Base-by-base conservation (phyloP, 2,888 invertebrate genomes). In the Cryptosula pallasiana region DNA sequence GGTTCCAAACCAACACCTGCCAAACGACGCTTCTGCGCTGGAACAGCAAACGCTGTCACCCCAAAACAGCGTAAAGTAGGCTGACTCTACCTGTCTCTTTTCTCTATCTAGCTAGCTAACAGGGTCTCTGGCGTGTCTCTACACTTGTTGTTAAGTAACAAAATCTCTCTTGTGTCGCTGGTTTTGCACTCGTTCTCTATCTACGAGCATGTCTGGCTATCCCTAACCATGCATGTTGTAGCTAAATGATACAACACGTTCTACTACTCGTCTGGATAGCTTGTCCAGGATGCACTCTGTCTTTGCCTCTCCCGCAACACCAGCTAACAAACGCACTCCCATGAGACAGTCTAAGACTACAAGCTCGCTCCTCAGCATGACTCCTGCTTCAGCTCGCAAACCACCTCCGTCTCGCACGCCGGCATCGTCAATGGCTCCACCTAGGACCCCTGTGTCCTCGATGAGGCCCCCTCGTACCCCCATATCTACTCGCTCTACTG, bases 211-310 rank as follows among this genome's bases (percentile, higher is more conserved):
- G n/a, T n/a, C n/a, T n/a, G n/a, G n/a, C 45, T 45, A 5, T 20
- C 45, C 9, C 45, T 45, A 45, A 45, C 45, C 45, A n/a, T 45
- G 20, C 45, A 45, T 45, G 45, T 45, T 63, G 25, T 34, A 63
- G 63, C 34, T 63, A 32, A 63, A 63, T 63, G 63, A 63, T 34
- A 63, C 63, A 32, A 63, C 63, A 25, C 20, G 63, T 3, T 63
- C 63, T 13, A 32, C 63, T 34, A 63, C 63, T 13, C 63, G 32
- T 32, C 27, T 63, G 27, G 9, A 27, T 5, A 32, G 29, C 5
- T 32, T 63, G 13, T 63, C 63, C 2, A 27, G 32, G 32, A 63
- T 63, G 1, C 27, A 63, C n/a, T 63, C 63, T 63, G 63, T 63
- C 29, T 63, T 63, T n/a, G 32, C 63, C 32, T 63, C 63, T 63